Conservation (phyloP, 2,113 vertebrate genomes). For the Melanotaenia duboulayi region DNA sequence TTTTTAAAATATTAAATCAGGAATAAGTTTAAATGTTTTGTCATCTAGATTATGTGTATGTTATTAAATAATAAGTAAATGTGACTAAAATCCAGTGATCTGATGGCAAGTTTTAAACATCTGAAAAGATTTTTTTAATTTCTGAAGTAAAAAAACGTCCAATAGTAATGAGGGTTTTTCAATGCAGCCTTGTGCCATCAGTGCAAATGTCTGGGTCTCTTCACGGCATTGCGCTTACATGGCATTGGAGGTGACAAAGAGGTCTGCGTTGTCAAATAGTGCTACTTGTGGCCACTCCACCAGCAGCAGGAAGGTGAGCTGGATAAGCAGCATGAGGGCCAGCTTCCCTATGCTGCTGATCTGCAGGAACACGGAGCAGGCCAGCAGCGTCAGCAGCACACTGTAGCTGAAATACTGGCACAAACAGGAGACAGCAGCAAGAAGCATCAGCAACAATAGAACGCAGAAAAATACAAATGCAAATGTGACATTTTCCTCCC, state of each 20-base stretch:
- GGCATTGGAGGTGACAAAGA: constrained; percentile 92
- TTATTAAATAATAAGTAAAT: background rate
- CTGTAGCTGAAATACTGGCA: constrained; percentile 93
- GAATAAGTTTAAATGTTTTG: background rate
- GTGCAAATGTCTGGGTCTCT: background rate
- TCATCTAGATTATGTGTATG: background rate
- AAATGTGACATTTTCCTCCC: constrained; percentile 45
- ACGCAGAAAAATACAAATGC: constrained; percentile 24
- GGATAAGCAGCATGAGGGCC: constrained; percentile 91
- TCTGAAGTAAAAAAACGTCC: too few species aligned
- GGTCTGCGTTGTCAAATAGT: constrained; percentile 95
- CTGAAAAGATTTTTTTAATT: too few species aligned
- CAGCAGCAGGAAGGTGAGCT: constrained; percentile 90
- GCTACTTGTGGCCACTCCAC: constrained; percentile 91
- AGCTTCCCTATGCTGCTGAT: constrained; percentile 97
- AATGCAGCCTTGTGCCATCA: background rate
- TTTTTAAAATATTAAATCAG: background rate
- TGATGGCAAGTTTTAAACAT: background rate
- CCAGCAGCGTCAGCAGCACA: constrained; percentile 93
- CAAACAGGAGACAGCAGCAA: constrained; percentile 33
- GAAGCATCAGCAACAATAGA: constrained; percentile 16
- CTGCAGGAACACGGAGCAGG: constrained; percentile 97
- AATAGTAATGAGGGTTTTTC: too few species aligned
- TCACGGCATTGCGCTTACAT: constrained; percentile 85
- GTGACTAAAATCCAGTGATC: background rate